Base-by-base conservation (phyloP, 2,113 vertebrate genomes). In the Cyanocitta stelleri region DNA sequence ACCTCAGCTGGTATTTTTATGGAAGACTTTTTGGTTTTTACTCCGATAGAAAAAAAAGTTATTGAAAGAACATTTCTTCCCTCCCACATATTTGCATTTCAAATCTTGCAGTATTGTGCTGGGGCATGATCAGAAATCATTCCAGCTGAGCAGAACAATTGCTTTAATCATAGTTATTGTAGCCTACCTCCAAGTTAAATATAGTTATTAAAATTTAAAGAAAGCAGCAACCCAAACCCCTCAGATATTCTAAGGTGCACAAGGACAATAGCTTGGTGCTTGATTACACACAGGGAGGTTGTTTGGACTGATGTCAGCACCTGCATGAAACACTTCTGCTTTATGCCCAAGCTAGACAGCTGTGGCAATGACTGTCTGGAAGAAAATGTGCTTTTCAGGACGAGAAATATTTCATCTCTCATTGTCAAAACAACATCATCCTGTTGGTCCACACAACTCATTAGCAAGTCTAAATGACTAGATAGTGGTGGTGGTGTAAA, bases 71-170 rank as follows among this genome's bases (percentile, higher is more conserved):
- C 49, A 69, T 82, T 76, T 82, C n/a, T 78, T 69, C 33, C 49
- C 49, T 91, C 43, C 46, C 46, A 58, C 26, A 29, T 79, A 91
- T 89, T 89, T 91, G 84, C 85, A 83, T 96, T 96, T 91, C 74
- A 93, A 87, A 94, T 89, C 63, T 77, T 90, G 54, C 71, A 85
- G 63, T 51, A 73, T 23, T 94, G 87, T 89, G 87, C 59, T 83
- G 77, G 46, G 72, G 30, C 85, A 91, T 27, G 75, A 94, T 73
- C 78, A 96, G 78, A 83, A 94, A 93, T 91, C 71, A 93, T 85
- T 94, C 74, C 87, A 73, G 85, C 81, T 94, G 78, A 95, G 85
- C 21, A 74, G 91, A 96, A 97, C 94, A 96, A 97, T 95, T 83
- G 74, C 82, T 91, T 87, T 95, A 96, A 97, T 93, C 89, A 95